Conservation (phyloP, 1,140 invertebrate species). For the Camponotus vicinus region DNA sequence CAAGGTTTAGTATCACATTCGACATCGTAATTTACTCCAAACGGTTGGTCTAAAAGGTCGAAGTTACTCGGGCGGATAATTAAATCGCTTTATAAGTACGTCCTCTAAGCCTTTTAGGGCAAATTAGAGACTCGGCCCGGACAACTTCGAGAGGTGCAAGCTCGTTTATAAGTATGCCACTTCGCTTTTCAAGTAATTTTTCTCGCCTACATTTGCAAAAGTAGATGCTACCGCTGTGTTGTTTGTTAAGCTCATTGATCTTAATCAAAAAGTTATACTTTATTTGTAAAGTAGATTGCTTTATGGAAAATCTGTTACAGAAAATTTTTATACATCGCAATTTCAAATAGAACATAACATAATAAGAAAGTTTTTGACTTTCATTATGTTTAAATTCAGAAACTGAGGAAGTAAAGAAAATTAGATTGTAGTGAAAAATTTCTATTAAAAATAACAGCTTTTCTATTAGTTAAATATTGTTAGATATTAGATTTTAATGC, state of each 20-base stretch:
- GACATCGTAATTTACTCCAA: constrained; percentile 30
- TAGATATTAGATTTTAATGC: constrained; percentile 15
- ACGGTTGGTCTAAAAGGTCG: constrained; percentile 27
- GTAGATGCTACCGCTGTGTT: background rate
- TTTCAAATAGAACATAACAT: background rate
- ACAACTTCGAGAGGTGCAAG: constrained; percentile 22
- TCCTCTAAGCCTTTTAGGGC: constrained; percentile 64
- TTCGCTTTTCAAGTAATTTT: constrained; percentile 55
- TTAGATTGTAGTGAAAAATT: background rate
- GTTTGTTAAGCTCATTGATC: background rate
- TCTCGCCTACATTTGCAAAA: background rate
- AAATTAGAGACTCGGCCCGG: constrained; percentile 59
- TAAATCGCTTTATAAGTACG: constrained; percentile 70
- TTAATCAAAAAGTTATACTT: background rate
- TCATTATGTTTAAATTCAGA: background rate
- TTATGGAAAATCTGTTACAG: background rate
- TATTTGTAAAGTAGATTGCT: background rate
- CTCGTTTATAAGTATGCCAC: constrained; percentile 59
- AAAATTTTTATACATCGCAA: background rate
- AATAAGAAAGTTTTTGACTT: background rate
- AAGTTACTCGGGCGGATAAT: constrained; percentile 65
- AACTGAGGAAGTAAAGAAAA: background rate
- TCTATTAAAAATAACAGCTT: background rate
- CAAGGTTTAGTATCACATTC: constrained; percentile 26
- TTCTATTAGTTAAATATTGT: background rate